Conservation (phyloP, 2,888 invertebrate species). For the Nemotelus pantherinus region DNA sequence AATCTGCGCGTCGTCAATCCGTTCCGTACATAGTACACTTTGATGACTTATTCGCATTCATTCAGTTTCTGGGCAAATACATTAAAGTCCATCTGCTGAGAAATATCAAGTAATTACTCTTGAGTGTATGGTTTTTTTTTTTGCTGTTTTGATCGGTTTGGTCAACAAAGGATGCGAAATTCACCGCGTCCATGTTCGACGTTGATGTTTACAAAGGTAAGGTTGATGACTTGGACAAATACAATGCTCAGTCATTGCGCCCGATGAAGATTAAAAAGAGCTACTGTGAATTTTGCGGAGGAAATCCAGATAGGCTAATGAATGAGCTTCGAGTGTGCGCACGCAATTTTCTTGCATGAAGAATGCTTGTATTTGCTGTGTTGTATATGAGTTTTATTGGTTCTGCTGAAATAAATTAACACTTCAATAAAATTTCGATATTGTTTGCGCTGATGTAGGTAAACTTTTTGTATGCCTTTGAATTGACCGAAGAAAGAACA, state of each 20-base stretch:
- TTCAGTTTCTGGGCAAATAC: not conserved
- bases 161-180: not conserved
- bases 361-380: no score
- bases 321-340: no score
- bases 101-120: slow-evolving; percentile 19
- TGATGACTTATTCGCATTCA: slow-evolving; percentile 32
- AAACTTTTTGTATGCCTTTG: no score
- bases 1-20: not conserved
- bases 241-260: not conserved
- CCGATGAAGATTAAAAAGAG: no score
- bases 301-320: no score
- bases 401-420: no score
- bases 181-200: not conserved
- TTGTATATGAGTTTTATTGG: no score
- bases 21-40: not conserved
- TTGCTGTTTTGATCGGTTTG: not conserved
- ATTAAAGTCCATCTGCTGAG: slow-evolving; percentile 12
- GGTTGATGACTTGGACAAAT: not conserved
- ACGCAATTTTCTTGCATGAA: no score
- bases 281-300: no score
- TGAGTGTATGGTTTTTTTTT: not conserved
- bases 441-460: no score
- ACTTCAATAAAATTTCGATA: no score
- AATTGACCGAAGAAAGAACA: no score
- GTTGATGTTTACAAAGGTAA: not conserved